Evolutionary conservation across 2,888 invertebrate genomes (phyloP).

Genomic region (Pseudococcus viburni): DNA sequence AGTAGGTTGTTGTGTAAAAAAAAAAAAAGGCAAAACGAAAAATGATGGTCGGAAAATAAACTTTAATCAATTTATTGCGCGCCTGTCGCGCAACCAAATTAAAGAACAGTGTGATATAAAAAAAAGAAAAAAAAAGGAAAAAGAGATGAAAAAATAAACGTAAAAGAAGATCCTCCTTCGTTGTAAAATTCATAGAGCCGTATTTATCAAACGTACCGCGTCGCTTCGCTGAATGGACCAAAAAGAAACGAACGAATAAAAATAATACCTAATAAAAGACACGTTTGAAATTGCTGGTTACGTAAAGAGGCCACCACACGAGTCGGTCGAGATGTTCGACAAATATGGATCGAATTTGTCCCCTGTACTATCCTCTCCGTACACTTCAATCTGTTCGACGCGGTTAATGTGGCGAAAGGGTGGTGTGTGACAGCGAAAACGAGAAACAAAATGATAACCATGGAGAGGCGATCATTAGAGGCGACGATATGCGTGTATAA

Average conservation of each 20-base stretch:
- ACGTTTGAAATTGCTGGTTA: background rate
- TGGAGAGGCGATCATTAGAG: too few species aligned
- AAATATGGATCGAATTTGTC: background rate
- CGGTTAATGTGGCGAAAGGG: too few species aligned
- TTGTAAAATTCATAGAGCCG: background rate
- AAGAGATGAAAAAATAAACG: background rate
- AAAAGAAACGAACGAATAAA: background rate
- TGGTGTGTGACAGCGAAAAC: too few species aligned
- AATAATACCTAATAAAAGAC: background rate
- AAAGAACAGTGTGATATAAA: background rate
- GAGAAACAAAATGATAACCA: too few species aligned
- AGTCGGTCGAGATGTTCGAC: background rate
- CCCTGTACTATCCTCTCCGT: too few species aligned
- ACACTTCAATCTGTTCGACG: too few species aligned
- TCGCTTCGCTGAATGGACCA: background rate
- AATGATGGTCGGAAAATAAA: constrained; percentile 31
- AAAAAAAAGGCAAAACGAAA: background rate
- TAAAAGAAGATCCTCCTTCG: background rate
- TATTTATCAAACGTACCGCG: background rate
- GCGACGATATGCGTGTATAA: too few species aligned
- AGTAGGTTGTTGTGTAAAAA: background rate
- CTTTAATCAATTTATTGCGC: constrained; percentile 32
- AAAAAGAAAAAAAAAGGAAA: background rate
- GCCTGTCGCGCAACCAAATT: background rate
- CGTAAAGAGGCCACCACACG: background rate